Evolutionary conservation across 53 echinoderm and acorn worm genomes (phyloP).

Genomic region (Temnopleurus reevesii): DNA sequence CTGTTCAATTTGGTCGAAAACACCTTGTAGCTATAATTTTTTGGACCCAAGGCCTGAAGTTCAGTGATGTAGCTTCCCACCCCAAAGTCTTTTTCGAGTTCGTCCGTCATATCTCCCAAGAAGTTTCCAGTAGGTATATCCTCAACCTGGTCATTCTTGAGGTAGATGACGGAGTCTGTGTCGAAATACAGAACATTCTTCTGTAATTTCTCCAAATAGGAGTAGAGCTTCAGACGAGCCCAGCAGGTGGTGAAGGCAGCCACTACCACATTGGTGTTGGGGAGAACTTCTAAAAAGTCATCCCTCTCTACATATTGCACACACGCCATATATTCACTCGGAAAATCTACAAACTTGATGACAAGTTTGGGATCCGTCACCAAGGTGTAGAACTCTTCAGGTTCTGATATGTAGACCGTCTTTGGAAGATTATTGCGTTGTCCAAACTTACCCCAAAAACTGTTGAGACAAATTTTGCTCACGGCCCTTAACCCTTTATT

Average conservation of each 20-base stretch:
- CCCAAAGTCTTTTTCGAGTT: slow-evolving; percentile 55
- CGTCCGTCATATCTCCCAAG: slow-evolving; percentile 65
- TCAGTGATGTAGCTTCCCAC: slow-evolving; percentile 42
- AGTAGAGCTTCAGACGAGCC: slow-evolving; percentile 54
- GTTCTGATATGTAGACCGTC: not conserved
- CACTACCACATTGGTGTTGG: slow-evolving; percentile 40
- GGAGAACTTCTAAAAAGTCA: slow-evolving; percentile 9
- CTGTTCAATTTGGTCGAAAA: not conserved
- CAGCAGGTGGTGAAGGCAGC: slow-evolving; percentile 46
- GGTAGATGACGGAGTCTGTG: slow-evolving; percentile 57
- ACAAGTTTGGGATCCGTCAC: not conserved
- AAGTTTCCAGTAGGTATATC: slow-evolving; percentile 46
- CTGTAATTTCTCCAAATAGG: slow-evolving; percentile 19
- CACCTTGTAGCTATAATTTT: slow-evolving; percentile 61
- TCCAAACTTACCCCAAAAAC: slow-evolving; percentile 65
- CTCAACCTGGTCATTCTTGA: not conserved
- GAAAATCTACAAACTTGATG: slow-evolving; percentile 7
- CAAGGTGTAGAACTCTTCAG: not conserved
- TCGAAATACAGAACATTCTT: slow-evolving; percentile 57
- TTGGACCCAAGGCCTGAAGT: slow-evolving; percentile 42
- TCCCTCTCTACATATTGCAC: not conserved
- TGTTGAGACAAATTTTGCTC: slow-evolving; percentile 69
- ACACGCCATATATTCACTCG: not conserved
- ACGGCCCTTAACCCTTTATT: slow-evolving; percentile 58
- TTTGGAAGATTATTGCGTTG: slow-evolving; percentile 43